Percentiles rank a stretch among this genome's conserved stretches.
Evolutionary conservation across 2,797 vertebrate species (phyloP).

Genomic region (Taeniopygia guttata): DNA sequence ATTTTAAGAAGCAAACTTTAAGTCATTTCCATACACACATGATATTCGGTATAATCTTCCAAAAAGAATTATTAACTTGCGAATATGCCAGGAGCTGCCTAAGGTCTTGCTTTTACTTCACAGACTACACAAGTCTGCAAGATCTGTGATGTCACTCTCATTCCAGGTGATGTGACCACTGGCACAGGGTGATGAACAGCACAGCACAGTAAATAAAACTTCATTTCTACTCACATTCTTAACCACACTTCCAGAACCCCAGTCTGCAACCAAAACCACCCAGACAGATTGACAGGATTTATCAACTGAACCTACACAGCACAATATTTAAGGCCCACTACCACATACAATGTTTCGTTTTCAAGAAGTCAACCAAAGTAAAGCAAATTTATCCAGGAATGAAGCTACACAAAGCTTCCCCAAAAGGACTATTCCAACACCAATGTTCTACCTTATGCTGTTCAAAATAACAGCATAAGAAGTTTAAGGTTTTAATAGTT

Average conservation of each 20-base stretch:
- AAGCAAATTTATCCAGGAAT: background rate
- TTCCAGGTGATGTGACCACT: rapidly evolving
- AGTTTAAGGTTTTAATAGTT: background rate
- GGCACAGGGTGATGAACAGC: background rate
- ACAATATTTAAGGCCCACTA: background rate
- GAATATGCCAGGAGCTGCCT: background rate
- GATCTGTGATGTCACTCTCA: background rate
- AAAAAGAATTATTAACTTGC: background rate
- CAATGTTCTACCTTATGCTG: background rate
- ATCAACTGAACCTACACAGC: background rate
- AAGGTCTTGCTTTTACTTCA: background rate
- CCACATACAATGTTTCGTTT: background rate
- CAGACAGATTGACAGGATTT: background rate
- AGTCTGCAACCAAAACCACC: background rate
- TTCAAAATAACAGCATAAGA: background rate
- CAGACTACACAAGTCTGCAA: background rate
- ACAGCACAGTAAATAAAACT: background rate
- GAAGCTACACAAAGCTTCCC: background rate
- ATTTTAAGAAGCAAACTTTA: background rate
- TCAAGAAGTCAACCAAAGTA: background rate
- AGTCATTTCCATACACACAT: background rate
- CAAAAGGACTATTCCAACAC: background rate
- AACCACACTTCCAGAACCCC: background rate
- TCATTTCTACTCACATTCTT: background rate
- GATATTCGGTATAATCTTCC: background rate